Conservation (phyloP, 2,888 invertebrate genomes). For the Hofmannophila pseudospretella region DNA sequence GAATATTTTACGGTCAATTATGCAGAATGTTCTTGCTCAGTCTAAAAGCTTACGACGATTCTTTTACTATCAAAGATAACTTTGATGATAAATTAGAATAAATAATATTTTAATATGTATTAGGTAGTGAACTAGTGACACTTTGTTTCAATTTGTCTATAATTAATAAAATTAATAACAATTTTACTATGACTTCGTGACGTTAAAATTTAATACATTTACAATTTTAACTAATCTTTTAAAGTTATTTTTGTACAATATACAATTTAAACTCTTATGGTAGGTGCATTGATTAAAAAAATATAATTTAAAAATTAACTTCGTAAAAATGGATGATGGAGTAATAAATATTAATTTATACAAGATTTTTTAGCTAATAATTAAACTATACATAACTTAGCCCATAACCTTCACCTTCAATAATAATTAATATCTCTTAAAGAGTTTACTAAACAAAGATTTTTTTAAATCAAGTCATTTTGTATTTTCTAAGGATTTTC, state of each 20-base stretch:
- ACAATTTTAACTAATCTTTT: constrained; percentile 6
- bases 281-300: constrained; percentile 10
- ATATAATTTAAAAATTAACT: constrained; percentile 1
- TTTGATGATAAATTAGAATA: too few species aligned
- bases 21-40: too few species aligned
- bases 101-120: too few species aligned
- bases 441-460: constrained; percentile 28
- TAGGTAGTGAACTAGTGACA: too few species aligned
- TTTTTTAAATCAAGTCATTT: constrained; percentile 17
- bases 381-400: constrained; percentile 20
- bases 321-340: not conserved
- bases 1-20: too few species aligned
- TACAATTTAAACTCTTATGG: constrained; percentile 8
- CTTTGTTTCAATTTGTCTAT: constrained; percentile 9
- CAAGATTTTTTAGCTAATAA: constrained; percentile 12
- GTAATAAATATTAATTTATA: constrained; percentile 8
- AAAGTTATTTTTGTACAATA: constrained; percentile 8
- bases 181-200: constrained; percentile 8
- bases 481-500: constrained; percentile 25
- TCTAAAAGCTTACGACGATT: too few species aligned
- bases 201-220: constrained; percentile 9
- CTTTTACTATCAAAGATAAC: too few species aligned
- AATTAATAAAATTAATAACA: constrained; percentile 11
- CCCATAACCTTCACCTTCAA: constrained; percentile 30
- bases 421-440: constrained; percentile 27